Base-by-base conservation (phyloP, 2,797 vertebrate genomes). In the Gouania willdenowi region DNA sequence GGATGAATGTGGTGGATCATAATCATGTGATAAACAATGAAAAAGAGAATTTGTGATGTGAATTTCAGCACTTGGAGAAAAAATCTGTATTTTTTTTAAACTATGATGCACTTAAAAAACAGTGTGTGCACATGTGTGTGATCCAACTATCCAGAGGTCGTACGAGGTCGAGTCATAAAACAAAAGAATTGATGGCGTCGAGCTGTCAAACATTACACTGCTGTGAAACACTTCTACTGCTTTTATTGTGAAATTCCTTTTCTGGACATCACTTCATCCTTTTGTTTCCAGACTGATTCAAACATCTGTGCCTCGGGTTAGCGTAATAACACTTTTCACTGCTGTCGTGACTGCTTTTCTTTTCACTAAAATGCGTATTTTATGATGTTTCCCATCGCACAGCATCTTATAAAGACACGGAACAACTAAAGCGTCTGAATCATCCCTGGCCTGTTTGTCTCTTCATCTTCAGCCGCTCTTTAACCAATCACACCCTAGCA, bases 101-200 rank as follows among this genome's bases (percentile, higher is more conserved):
- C n/a, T n/a, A n/a, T n/a, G n/a, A n/a, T n/a, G n/a, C n/a, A n/a
- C n/a, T n/a, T n/a, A n/a, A n/a, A n/a, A n/a, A n/a, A n/a, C n/a
- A n/a, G 28, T 23, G 23, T 28, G 26, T 42, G 17, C 38, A 26
- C 44, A 21, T 40, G 40, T 26, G 32, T 2, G 12, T 32, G 16
- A 26, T 59, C 45, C 32, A 58, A 26, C 11, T 30, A 47, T 60
- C 27, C 32, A 64, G 67, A 46, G 51, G 51, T 46, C 50, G 35
- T 40, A 25, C 35, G 24, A 59, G 44, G 52, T 38, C 45, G 68
- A 35, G 10, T 71, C 58, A 72, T 55, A 79, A 62, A 76, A 67
- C 55, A 49, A 28, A 66, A 40, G 28, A 53, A 75, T 73, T 79
- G 42, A 62, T 61, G 37, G 44, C 42, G 58, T 54, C 24, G 22